Evolutionary conservation across 64 coral and sea anemone genomes (phyloP), one percentile per base, ranked within the genome.

Genomic region (Cladopsammia gracilis): DNA sequence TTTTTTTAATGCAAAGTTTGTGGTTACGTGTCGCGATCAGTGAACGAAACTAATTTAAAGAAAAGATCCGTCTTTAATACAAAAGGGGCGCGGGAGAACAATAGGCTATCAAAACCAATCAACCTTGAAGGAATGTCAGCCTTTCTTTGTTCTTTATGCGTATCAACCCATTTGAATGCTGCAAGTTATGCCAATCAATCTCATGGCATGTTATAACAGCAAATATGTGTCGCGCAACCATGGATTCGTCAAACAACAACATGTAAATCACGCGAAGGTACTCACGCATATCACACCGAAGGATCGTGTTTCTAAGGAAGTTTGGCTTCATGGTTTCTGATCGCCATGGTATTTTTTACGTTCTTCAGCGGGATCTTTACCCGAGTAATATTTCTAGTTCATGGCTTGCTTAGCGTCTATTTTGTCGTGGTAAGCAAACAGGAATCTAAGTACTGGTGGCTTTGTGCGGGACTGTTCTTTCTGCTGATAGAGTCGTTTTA

Each of bases 401-500:
- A 97, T 77, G 96, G 96, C n/a, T 62, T 73, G 13, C 25, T 83
- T 0, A 94, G 87, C 10, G 96, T 97, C 2, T 94, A 97, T 91
- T 65, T 97, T 0, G 88, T 97, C 4, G 65, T 87, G 4, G 48
- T 64, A 16, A 62, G 74, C 25, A 64, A 64, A 52, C 26, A 70
- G 0, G 56, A 97, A 25, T 0, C 51, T 5, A 78, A 56, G 13
- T 97, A 97, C 45, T 97, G 96, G 96, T 97, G 96, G 96, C 48
- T 97, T 8, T 91, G 88, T 71, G 74, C 85, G 0, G 96, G 96
- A 20, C 67, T 97, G 13, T 88, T 94, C 19, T 42, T 97, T 1
- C 89, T 97, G 57, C 70, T 97, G 3, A 61, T 91, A 10, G 96
- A 97, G 62, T 94, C 96, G 9, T 91, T 97, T 75, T 97, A 87